phyloP scores from a whole-genome alignment of 1,140 invertebrate genomes.

The Leptinotarsa lineolata region DNA sequence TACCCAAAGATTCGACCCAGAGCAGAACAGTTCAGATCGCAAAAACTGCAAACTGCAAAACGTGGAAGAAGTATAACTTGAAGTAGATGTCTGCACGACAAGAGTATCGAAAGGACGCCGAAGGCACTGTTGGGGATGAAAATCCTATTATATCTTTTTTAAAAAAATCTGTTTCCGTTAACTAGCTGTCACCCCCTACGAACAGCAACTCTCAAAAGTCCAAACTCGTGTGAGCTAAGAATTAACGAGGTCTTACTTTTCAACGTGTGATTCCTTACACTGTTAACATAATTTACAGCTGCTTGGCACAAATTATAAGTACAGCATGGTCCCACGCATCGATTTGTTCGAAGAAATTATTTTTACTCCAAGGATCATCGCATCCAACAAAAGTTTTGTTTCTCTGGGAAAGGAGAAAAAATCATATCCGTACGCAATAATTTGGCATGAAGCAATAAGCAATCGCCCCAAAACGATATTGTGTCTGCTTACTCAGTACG shows the following conservation, averaged over 20 bases:
- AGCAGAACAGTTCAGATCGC: background rate
- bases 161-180: too few relatives aligned
- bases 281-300: too few relatives aligned
- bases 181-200: too few relatives aligned
- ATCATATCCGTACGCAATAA: slow-evolving; percentile 28
- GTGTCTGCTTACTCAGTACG: background rate
- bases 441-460: slow-evolving; percentile 41
- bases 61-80: slow-evolving; percentile 20
- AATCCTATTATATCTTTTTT: slow-evolving; percentile 1
- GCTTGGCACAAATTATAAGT: too few relatives aligned
- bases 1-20: slow-evolving; percentile 31
- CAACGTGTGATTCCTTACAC: too few relatives aligned
- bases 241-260: too few relatives aligned
- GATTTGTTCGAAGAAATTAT: slow-evolving; percentile 43
- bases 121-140: background rate
- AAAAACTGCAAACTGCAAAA: background rate
- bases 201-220: too few relatives aligned
- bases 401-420: slow-evolving; percentile 30
- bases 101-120: slow-evolving; percentile 20
- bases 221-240: too few relatives aligned
- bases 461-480: slow-evolving; percentile 23
- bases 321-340: slow-evolving; percentile 48
- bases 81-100: slow-evolving; percentile 16
- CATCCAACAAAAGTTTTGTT: slow-evolving; percentile 44
- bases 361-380: slow-evolving; percentile 41